Evolutionary conservation across 2,797 vertebrate genomes (phyloP), one percentile per base, ranked within the genome.

Genomic region (Chaetophractus vellerosus): DNA sequence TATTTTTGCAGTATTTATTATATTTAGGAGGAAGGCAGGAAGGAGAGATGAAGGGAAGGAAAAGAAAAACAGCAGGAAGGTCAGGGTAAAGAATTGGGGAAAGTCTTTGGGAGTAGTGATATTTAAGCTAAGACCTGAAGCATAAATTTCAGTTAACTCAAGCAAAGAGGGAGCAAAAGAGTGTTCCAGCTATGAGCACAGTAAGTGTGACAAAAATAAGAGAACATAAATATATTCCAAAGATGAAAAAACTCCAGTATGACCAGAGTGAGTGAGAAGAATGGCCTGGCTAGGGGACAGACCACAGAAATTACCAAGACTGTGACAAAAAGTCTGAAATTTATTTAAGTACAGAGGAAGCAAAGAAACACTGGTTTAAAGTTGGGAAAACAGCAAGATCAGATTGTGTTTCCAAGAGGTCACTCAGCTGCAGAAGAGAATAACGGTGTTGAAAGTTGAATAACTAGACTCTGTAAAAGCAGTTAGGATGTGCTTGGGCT

Each of bases 211-310:
- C 52, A 75, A 36, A 14, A 28, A 38, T 2, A 28, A 72, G 61
- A 61, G 57, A 63, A 24, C 0, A 1, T 9, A 5, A 55, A 6
- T 9, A 9, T 1, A 41, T 15, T 8, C 48, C 38, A 2, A 19
- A 57, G 45, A 64, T 9, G 0, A 9, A 26, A 55, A 38, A 33
- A 36, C 28, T 33, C 41, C 71, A 45, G 0, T 28, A 6, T 31
- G 66, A 66, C 26, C 18, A 82, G 36, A 66, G 10, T 8, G 33
- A 76, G 16, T 3, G 10, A 28, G 10, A 71, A 68, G 23, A 36
- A 28, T 9, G 52, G 26, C 59, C 16, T 36, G 9, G 11, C 15
- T 1, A 11, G 15, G 1, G 12, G n/a, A 36, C 55, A 48, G 57
- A 63, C 7, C 11, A 28, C 3, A 14, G 28, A 45, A 66, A 50